Base-by-base conservation (phyloP, 2,888 invertebrate genomes). In the Choristoneura rosaceana region DNA sequence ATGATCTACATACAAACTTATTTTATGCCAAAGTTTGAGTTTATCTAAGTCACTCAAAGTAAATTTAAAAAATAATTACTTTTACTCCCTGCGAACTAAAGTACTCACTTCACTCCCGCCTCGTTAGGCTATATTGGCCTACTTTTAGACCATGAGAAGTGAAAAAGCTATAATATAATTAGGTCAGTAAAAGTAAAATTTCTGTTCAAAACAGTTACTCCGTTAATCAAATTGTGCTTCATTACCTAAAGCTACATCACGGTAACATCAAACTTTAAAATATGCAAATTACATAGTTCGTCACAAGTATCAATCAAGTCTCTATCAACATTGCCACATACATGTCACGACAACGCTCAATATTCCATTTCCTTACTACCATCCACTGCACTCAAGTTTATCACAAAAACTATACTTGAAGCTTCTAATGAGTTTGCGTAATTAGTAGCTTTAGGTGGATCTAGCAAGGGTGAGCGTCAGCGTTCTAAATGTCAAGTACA, bases 401-500 rank as follows among this genome's bases (percentile, higher is more conserved):
- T 52, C 41, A 47, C 45, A 70, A 59, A 70, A 71, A 59, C 58
- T 38, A 17, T n/a, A 52, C 71, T 59, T 50, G 52, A 60, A 66
- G 34, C 50, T 25, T 69, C 64, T 65, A 73, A 63, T 64, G 68
- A 71, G 43, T 71, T 25, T 15, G 33, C 41, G 69, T 73, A 73
- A 73, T 73, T 69, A 73, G 59, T 52, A 59, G 50, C 55, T 38
- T 55, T 33, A 34, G 64, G 7, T 64, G 41, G 47, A 61, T 73
- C 50, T 69, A 73, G 62, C 65, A 43, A 50, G 73, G 74, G 75
- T 70, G 75, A 64, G 73, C 74, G 65, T 73, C 76, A 75, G 76
- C 68, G 69, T 75, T 75, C 76, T 84, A 84, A 88, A 88, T 88
- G 87, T 86, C 87, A 87, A 87, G 82, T 81, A 78, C 78, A 76